phyloP scores from a whole-genome alignment of 92 coral and sea anemone genomes.

The Heliopora coerulea region DNA sequence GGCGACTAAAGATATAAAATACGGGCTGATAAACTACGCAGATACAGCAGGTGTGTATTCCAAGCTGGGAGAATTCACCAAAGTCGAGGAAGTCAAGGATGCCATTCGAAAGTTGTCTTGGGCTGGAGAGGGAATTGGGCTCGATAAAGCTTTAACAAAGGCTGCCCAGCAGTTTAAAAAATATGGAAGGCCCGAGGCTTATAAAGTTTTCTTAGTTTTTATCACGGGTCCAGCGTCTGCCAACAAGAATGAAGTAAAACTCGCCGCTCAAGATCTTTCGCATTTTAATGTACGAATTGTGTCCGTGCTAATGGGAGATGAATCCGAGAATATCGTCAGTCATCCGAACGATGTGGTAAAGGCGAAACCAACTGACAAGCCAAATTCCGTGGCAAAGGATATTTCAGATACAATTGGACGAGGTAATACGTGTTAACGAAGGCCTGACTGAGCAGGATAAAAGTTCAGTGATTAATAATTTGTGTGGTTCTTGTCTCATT shows the following conservation, averaged over 20 bases:
- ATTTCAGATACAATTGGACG: slow-evolving; percentile 35
- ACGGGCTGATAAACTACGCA: slow-evolving; percentile 38
- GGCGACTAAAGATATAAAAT: slow-evolving; percentile 1
- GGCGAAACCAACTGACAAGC: slow-evolving; percentile 24
- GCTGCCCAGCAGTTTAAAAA: slow-evolving; percentile 28
- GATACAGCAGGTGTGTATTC: slow-evolving; percentile 1
- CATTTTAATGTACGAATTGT: slow-evolving; percentile 58
- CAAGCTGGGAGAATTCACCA: slow-evolving; percentile 4
- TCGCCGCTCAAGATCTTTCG: slow-evolving; percentile 46
- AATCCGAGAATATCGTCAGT: slow-evolving; percentile 30
- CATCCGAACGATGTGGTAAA: slow-evolving; percentile 40
- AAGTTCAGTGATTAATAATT: too few relatives aligned
- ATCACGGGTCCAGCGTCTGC: slow-evolving; percentile 64
- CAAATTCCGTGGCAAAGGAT: slow-evolving; percentile 34
- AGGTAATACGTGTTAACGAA: too few relatives aligned
- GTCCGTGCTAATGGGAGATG: slow-evolving; percentile 68
- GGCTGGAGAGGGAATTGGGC: slow-evolving; percentile 41
- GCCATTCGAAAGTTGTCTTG: slow-evolving; percentile 9
- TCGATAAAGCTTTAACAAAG: slow-evolving; percentile 40
- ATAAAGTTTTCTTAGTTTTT: slow-evolving; percentile 44
- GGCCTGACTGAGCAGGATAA: too few relatives aligned
- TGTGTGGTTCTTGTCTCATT: too few relatives aligned
- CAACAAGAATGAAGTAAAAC: slow-evolving; percentile 41
- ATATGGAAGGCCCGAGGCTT: slow-evolving; percentile 46
- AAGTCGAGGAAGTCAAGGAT: neutral